Evolutionary conservation across 2,113 vertebrate genomes (phyloP).

Genomic region (Psilopogon haemacephalus): DNA sequence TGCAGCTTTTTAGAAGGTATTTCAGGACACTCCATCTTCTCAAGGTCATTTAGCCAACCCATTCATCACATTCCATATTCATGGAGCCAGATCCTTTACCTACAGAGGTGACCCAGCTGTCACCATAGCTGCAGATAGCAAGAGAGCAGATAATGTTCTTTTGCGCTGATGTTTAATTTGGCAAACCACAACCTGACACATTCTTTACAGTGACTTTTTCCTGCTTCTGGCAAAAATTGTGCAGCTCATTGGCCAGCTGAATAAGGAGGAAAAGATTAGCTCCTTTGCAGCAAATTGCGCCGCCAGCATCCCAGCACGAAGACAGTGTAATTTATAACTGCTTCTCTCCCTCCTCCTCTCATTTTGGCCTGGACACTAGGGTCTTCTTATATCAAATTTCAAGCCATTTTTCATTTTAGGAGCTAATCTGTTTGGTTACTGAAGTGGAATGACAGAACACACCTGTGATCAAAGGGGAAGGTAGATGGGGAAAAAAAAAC

Average conservation of each 20-base stretch:
- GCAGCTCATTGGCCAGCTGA: not conserved
- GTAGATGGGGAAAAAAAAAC: conserved; percentile 28
- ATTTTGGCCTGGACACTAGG: conserved; percentile 2
- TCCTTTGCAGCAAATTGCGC: not conserved
- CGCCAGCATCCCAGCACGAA: not conserved
- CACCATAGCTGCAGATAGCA: not conserved
- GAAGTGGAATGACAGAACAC: conserved; percentile 53
- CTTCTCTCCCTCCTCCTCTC: not conserved
- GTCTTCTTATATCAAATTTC: conserved; percentile 50
- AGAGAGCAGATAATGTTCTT: not conserved
- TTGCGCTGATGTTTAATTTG: not conserved
- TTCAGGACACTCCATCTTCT: not conserved
- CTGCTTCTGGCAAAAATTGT: not conserved
- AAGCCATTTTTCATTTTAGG: conserved; percentile 29
- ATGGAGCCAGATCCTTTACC: not conserved
- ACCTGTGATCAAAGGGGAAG: conserved; percentile 59
- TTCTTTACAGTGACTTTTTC: not conserved
- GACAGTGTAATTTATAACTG: conserved; percentile 51
- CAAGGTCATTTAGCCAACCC: not conserved
- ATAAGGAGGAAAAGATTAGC: conserved; percentile 28
- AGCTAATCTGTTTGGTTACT: conserved; percentile 51
- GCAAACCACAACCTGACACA: not conserved
- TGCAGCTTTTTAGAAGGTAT: not conserved
- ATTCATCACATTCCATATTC: not conserved
- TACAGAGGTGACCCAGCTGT: not conserved